A percentile compares a stretch with the other conserved stretches of the same genome.
phyloP scores from a whole-genome alignment of 2,797 vertebrate genomes.

The Myotis findleyi region DNA sequence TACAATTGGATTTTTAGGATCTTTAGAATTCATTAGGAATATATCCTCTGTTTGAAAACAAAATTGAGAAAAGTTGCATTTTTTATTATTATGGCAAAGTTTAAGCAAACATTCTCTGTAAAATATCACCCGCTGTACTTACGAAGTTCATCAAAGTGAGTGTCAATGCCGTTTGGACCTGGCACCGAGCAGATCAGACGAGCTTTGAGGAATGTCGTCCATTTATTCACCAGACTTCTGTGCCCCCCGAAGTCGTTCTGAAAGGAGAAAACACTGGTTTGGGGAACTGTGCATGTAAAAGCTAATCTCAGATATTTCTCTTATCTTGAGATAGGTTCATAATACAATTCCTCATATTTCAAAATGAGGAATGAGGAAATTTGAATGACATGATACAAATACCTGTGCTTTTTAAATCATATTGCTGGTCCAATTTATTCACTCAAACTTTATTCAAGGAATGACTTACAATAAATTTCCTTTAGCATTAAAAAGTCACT shows the following conservation, averaged over 20 bases:
- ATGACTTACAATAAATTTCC: not conserved
- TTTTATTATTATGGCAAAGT: slow-evolving; percentile 35
- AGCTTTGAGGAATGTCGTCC: slow-evolving; percentile 99
- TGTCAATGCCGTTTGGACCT: slow-evolving; percentile 97
- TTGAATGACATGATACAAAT: not conserved
- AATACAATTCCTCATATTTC: not conserved
- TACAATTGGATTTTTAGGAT: slow-evolving; percentile 97
- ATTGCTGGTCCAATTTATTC: not conserved
- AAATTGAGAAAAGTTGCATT: slow-evolving; percentile 64
- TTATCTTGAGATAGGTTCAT: not conserved
- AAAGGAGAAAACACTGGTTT: slow-evolving; percentile 43
- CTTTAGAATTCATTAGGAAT: slow-evolving; percentile 98
- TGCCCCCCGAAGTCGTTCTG: slow-evolving; percentile 99
- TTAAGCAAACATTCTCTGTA: not conserved
- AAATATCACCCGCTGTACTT: slow-evolving; percentile 84
- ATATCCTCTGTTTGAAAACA: slow-evolving; percentile 89
- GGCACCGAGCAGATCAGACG: slow-evolving; percentile 97
- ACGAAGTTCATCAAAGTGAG: slow-evolving; percentile 99
- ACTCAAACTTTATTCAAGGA: not conserved
- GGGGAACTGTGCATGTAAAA: not conserved
- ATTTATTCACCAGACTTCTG: slow-evolving; percentile 98
- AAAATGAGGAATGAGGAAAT: not conserved
- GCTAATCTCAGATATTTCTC: not conserved
- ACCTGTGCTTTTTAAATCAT: not conserved
- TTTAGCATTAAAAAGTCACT: not conserved